Percentiles rank a stretch among this genome's conserved stretches.
Evolutionary conservation across 2,797 vertebrate genomes (phyloP).

Genomic region (Lagocephalus sceleratus): DNA sequence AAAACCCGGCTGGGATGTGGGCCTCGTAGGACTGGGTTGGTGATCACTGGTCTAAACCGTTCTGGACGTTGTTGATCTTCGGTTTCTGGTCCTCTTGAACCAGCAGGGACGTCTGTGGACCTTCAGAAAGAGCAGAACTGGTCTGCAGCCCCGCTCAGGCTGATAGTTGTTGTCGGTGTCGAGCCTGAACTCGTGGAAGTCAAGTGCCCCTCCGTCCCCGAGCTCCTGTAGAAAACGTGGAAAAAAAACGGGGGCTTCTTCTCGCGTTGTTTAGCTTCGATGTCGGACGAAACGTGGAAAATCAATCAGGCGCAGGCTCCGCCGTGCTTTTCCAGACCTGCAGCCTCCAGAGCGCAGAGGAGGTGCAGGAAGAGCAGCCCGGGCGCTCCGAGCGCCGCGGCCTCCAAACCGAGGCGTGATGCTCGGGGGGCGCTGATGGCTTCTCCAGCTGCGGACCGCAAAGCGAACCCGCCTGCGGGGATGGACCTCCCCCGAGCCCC

Average conservation of each 20-base stretch:
- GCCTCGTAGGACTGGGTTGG: too few species aligned
- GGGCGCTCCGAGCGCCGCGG: slow-evolving; percentile 17
- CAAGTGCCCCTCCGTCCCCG: slow-evolving; percentile 17
- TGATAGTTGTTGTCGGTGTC: too few species aligned
- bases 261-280: slow-evolving; percentile 32
- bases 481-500: too few species aligned
- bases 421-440: slow-evolving; percentile 36
- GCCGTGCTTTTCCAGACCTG: slow-evolving; percentile 15
- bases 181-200: slow-evolving; percentile 39
- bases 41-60: too few species aligned
- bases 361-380: slow-evolving; percentile 4
- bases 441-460: slow-evolving; percentile 60
- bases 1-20: too few species aligned
- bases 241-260: slow-evolving; percentile 34
- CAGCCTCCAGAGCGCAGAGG: slow-evolving; percentile 9
- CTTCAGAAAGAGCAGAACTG: too few species aligned
- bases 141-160: too few species aligned
- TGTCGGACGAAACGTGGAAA: slow-evolving; percentile 49
- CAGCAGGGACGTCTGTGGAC: too few species aligned
- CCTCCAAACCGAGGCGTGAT: slow-evolving; percentile 42
- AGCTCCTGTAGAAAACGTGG: slow-evolving; percentile 19
- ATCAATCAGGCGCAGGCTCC: slow-evolving; percentile 29
- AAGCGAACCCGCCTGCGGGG: too few species aligned
- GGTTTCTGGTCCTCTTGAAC: too few species aligned
- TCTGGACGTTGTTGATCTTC: too few species aligned